Base-by-base conservation (phyloP, 2,888 invertebrate genomes). In the Pegoplata infirma region DNA sequence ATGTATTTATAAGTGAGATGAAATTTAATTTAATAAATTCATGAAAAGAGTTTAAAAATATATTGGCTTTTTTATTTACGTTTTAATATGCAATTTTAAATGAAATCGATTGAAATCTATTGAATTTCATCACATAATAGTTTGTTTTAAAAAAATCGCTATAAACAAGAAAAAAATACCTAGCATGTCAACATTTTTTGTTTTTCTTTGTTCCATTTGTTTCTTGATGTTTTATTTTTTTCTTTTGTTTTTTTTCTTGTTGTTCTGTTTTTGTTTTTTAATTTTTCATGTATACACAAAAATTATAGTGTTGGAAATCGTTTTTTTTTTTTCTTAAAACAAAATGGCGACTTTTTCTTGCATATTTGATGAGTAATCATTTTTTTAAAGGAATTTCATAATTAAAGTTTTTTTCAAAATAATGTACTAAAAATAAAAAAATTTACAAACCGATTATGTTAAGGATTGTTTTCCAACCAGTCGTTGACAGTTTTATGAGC, bases 361-460 rank as follows among this genome's bases (percentile, higher is more conserved):
- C 4, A n/a, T 12, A 36, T 44, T 14, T 10, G 3, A 59, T 66
- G 74, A 78, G 59, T 59, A 68, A 73, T 78, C 63, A 53, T 69
- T 58, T 14, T 56, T 49, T 58, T 46, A 32, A 49, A 63, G 25
- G 36, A 53, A 16, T 66, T 67, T 28, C 10, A 25, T 51, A n/a
- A 32, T 25, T 23, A 0, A 58, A 47, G 10, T 19, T 16, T 17
- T 49, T 59, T 55, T 5, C n/a, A n/a, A n/a, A n/a, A n/a, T n/a
- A 46, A 47, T 49, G 64, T 28, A 53, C 46, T 59, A 74, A 74
- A 69, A 69, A 69, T 53, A 32, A 78, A 72, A 74, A 77, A 66
- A 19, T 63, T n/a, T 79, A 79, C 79, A 79, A 79, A 79, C 79
- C 79, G 71, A 79, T 79, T 71, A 66, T 58, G 59, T 53, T 66